Evolutionary conservation across 2,797 vertebrate genomes (phyloP).

Genomic region (Catharus ustulatus): DNA sequence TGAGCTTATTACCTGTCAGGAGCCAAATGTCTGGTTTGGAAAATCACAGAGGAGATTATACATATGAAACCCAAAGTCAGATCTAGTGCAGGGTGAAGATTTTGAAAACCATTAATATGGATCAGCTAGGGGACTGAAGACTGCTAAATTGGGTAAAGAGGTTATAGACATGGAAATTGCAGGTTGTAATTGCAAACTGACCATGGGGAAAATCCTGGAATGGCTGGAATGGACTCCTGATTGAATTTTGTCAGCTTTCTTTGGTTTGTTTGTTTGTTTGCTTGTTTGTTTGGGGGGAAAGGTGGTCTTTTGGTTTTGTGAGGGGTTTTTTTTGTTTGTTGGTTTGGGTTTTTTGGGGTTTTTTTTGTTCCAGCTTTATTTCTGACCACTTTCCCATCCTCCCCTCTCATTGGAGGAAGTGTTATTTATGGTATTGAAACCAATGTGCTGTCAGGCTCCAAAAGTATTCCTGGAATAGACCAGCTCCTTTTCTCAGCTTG

Average conservation of each 20-base stretch:
- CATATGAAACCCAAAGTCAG: slow-evolving; percentile 29
- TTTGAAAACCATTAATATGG: slow-evolving; percentile 50
- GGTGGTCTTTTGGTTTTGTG: neutral
- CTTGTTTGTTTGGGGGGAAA: neutral
- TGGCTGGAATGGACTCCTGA: neutral
- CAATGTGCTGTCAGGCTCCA: neutral
- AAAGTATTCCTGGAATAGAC: neutral
- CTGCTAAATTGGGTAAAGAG: slow-evolving; percentile 56
- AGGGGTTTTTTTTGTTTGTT: too few species aligned
- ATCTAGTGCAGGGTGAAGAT: neutral
- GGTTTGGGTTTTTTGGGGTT: neutral
- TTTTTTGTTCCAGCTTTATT: neutral
- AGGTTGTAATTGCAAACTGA: slow-evolving; percentile 41
- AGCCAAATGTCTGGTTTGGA: neutral
- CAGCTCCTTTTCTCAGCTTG: neutral
- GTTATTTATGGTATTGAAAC: slow-evolving; percentile 35
- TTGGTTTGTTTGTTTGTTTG: neutral
- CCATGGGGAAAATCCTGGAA: slow-evolving; percentile 43
- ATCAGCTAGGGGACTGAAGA: slow-evolving; percentile 38
- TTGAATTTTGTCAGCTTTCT: slow-evolving; percentile 40
- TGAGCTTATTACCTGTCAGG: slow-evolving; percentile 10
- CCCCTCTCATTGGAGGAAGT: neutral
- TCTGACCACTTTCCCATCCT: neutral
- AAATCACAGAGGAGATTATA: slow-evolving; percentile 22
- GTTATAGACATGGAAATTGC: slow-evolving; percentile 55